Conservation (phyloP, 2,113 vertebrate species). For the Anguilla rostrata region DNA sequence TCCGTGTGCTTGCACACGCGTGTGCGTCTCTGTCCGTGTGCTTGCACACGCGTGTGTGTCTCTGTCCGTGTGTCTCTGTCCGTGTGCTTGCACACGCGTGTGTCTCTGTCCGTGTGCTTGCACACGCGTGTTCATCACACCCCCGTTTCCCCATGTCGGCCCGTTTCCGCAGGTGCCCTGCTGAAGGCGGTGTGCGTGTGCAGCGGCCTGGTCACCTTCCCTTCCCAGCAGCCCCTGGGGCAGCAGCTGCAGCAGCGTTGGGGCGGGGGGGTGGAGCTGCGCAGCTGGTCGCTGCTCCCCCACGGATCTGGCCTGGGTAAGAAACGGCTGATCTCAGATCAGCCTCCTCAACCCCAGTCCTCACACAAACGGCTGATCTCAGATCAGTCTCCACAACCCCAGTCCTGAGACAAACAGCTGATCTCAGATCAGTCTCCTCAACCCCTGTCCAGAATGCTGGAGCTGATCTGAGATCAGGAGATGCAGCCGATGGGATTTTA, state of each 20-base stretch:
- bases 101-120: too few relatives aligned
- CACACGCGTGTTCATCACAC: too few relatives aligned
- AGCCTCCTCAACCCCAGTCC: too few relatives aligned
- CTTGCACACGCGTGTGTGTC: too few relatives aligned
- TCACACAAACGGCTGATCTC: too few relatives aligned
- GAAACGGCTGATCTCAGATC: conserved; percentile 28
- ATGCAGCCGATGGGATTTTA: too few relatives aligned
- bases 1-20: too few relatives aligned
- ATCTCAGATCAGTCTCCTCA: not conserved
- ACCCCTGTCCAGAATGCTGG: not conserved
- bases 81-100: too few relatives aligned
- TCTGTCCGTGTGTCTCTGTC: too few relatives aligned
- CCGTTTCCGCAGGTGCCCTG: conserved; percentile 77
- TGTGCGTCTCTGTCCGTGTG: too few relatives aligned
- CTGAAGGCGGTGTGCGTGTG: conserved; percentile 91
- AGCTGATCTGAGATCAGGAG: not conserved
- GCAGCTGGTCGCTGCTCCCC: conserved; percentile 88
- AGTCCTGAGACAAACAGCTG: not conserved
- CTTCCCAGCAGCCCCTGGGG: conserved; percentile 66
- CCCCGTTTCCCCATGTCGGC: not conserved
- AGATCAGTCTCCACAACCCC: too few relatives aligned
- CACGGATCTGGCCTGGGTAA: conserved; percentile 91
- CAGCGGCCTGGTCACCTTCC: conserved; percentile 72
- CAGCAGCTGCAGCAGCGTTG: conserved; percentile 78
- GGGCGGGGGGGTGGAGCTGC: conserved; percentile 86